These are phyloP conservation scores for Agrochola lota DNA, from an alignment of 2,888 invertebrate species.

Conservation along the genomic window DNA sequence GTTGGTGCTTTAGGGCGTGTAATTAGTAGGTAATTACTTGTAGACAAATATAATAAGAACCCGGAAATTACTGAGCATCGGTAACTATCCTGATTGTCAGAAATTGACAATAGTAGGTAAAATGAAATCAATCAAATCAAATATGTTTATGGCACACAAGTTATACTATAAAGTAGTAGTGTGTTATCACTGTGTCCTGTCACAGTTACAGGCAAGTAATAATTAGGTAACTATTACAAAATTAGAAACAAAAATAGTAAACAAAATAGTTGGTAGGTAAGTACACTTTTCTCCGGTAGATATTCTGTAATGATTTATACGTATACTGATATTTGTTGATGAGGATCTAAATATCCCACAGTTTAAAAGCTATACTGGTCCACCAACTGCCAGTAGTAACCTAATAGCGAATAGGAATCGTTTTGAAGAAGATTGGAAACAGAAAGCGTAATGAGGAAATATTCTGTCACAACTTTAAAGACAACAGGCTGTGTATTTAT, in stretches of 20 bases:
- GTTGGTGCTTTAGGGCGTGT: background rate
- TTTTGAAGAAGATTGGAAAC: background rate
- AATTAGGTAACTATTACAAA: background rate
- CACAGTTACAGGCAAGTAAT: background rate
- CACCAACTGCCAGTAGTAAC: no score
- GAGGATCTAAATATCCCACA: background rate
- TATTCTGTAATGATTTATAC: background rate
- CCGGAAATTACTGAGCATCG: background rate
- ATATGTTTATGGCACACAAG: background rate
- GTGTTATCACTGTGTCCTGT: background rate
- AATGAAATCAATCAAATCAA: background rate
- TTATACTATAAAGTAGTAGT: background rate
- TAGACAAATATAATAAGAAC: background rate
- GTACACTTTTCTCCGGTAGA: background rate
- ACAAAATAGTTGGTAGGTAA: background rate
- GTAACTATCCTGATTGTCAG: background rate
- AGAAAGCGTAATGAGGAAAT: background rate
- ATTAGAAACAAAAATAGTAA: background rate
- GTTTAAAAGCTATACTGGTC: background rate
- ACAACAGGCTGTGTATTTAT: no score
- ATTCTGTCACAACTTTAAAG: background rate
- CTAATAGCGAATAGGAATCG: background rate
- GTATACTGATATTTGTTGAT: background rate
- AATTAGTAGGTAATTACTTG: constrained; percentile 16
- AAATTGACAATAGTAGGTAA: background rate